Evolutionary conservation across 2,888 invertebrate species (phyloP), one percentile per base, ranked within the genome.

Genomic region (Prenolepis imparis): DNA sequence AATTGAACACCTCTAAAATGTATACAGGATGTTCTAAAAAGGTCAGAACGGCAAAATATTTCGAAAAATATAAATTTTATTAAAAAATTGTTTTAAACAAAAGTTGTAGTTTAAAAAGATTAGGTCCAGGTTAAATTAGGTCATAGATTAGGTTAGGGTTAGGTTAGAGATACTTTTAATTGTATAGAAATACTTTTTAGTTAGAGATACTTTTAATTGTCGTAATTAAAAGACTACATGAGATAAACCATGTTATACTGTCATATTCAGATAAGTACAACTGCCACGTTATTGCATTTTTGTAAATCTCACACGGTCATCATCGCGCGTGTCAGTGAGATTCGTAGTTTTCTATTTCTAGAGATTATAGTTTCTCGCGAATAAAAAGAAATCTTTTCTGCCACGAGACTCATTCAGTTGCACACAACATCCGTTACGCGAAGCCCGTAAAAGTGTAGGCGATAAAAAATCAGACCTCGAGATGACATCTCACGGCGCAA

Each of bases 381-480:
- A 74, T 74, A 74, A 74, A 74, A 74, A 74, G 48, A 21, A 15
- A 11, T 21, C 32, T 74, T 74, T 61, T 55, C 9, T 21, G 5
- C 9, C 21, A 57, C 36, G 21, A 21, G 63, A n/a, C 11, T 32
- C 36, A 44, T 74, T 63, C 63, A 63, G 3, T 36, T 63, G 44
- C 36, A 48, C 36, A 48, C 63, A 32, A 21, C 44, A 32, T 59
- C 28, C n/a, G 2, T 39, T 32, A 57, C 59, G 41, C 36, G 41
- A 41, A 32, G 24, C 6, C 15, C 36, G 36, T 75, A 75, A 75
- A 75, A 64, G 18, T 3, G n/a, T 64, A 64, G 36, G 63, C 32
- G 21, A 21, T 64, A 36, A 64, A 75, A 75, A 63, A 48, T 48
- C 21, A 21, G 21, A 75, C 24, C 36, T 36, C 63, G 48, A 75